Conservation (phyloP, 2,113 vertebrate species). For the Lanius ludovicianus region DNA sequence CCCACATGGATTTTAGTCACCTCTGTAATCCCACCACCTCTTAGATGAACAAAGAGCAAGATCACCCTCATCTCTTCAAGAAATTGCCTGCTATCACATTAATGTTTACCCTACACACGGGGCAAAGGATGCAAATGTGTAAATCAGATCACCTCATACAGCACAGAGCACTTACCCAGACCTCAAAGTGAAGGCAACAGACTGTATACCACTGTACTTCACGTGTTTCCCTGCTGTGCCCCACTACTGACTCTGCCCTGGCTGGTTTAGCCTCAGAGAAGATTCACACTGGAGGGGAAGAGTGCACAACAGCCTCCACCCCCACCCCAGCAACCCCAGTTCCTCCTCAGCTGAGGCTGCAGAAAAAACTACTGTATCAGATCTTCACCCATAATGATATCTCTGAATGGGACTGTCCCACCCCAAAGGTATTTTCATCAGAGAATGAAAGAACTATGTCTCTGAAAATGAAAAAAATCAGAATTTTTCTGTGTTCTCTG, state of each 20-base stretch:
- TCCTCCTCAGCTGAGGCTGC: background rate
- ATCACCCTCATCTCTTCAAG: background rate
- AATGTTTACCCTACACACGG: fast-evolving
- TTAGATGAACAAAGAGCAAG: background rate
- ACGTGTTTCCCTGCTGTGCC: background rate
- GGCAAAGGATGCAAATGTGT: background rate
- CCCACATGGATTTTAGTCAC: background rate
- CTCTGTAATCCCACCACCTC: background rate
- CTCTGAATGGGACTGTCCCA: background rate
- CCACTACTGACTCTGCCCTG: background rate
- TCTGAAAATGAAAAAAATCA: background rate
- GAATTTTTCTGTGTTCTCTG: background rate
- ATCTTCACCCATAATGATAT: background rate
- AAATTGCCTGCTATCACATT: background rate
- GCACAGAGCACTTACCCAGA: background rate
- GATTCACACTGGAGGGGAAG: background rate
- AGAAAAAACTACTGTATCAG: background rate
- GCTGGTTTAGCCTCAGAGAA: background rate
- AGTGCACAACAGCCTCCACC: background rate
- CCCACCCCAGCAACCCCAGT: fast-evolving
- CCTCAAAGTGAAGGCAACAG: background rate
- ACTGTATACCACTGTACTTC: background rate
- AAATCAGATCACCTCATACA: background rate
- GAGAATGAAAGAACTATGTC: background rate
- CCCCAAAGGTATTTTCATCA: background rate